Percentiles rank a stretch among this genome's conserved stretches.
These are phyloP conservation scores for Chrysemys picta DNA, from an alignment of 2,113 vertebrate species.

Conservation along the genomic window DNA sequence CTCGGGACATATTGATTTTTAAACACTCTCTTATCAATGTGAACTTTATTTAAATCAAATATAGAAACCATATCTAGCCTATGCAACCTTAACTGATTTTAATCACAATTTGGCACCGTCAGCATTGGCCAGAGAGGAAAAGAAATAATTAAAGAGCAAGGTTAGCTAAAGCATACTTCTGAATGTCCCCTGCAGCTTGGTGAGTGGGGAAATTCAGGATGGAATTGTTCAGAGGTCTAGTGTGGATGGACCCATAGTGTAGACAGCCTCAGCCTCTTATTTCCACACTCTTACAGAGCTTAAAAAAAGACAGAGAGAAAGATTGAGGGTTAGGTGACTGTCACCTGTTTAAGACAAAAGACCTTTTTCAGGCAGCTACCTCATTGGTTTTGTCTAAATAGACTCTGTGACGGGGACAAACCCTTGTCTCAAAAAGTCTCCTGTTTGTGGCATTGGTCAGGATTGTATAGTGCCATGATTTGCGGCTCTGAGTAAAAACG, in stretches of 20 bases:
- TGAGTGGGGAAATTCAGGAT: neutral
- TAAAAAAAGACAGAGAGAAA: too few relatives aligned
- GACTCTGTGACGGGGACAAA: neutral
- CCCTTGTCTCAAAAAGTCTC: neutral
- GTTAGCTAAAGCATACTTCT: neutral
- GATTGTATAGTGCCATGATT: neutral
- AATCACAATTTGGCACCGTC: neutral
- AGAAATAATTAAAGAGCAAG: neutral
- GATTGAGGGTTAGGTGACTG: neutral
- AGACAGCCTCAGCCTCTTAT: neutral
- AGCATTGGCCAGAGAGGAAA: neutral
- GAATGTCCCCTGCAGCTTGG: neutral
- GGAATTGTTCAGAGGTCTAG: neutral
- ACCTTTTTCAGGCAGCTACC: neutral
- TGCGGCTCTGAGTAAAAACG: fast-evolving
- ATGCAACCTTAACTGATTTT: neutral
- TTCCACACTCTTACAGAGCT: neutral
- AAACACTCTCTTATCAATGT: neutral
- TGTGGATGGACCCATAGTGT: neutral
- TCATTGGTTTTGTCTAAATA: neutral
- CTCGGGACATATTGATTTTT: neutral
- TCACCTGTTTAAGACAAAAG: neutral
- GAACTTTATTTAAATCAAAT: neutral
- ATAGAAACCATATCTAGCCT: neutral
- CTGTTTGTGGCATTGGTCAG: fast-evolving